phyloP scores from a whole-genome alignment of 2,113 vertebrate genomes.

The Paradoxurus hermaphroditus region DNA sequence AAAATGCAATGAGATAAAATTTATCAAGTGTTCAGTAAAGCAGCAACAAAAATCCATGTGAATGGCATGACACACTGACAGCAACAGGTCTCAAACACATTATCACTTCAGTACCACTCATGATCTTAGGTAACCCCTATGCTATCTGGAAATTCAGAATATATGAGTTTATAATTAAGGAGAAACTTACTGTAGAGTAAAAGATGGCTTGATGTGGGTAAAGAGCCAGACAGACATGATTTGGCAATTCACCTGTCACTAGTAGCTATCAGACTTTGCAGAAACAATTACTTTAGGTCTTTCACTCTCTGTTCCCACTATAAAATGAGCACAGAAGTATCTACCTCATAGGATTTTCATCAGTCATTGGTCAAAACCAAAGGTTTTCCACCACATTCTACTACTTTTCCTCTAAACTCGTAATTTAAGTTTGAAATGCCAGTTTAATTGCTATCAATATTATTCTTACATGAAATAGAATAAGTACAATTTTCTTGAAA shows the following conservation, averaged over 20 bases:
- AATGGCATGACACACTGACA: not conserved
- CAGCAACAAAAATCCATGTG: not conserved
- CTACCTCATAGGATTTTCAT: not conserved
- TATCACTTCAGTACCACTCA: not conserved
- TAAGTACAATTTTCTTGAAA: not conserved
- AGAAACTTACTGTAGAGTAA: not conserved
- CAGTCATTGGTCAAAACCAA: no score
- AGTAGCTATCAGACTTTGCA: not conserved
- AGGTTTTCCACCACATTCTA: not conserved
- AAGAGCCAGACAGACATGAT: not conserved
- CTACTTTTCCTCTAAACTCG: not conserved
- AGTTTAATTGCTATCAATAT: not conserved
- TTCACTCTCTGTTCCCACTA: not conserved
- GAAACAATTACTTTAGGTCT: not conserved
- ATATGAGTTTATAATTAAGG: not conserved
- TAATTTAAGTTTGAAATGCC: not conserved
- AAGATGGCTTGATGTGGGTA: not conserved
- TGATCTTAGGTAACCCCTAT: not conserved
- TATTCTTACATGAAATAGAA: not conserved
- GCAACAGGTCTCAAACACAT: not conserved
- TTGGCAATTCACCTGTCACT: not conserved
- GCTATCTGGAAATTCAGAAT: not conserved
- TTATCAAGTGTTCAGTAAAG: not conserved
- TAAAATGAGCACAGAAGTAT: not conserved
- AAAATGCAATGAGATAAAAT: not conserved